Evolutionary conservation across 2,113 vertebrate genomes (phyloP).

Genomic region (Misgurnus anguillicaudatus): DNA sequence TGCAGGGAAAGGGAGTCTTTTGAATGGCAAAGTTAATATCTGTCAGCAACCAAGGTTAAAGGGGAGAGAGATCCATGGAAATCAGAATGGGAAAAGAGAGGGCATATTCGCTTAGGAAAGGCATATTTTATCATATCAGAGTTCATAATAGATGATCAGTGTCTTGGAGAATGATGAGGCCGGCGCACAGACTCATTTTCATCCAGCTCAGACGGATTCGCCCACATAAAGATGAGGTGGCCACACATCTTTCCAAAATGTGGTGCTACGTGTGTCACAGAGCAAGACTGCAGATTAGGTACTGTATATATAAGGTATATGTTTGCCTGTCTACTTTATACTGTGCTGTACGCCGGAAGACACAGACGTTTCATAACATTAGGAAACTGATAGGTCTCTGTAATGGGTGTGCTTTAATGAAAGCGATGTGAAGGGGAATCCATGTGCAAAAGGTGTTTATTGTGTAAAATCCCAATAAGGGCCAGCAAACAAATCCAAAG

Average conservation of each 20-base stretch:
- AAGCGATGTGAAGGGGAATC: too few relatives aligned
- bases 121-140: conserved; percentile 72
- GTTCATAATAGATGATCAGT: conserved; percentile 76
- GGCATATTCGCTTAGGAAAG: conserved; percentile 62
- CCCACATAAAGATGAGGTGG: conserved; percentile 65
- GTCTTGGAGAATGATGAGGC: conserved; percentile 79
- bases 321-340: too few relatives aligned
- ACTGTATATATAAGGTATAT: background rate
- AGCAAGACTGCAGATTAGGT: background rate
- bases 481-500: too few relatives aligned
- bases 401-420: background rate
- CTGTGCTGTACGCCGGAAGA: background rate
- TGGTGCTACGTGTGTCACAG: conserved; percentile 47
- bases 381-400: background rate
- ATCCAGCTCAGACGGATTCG: conserved; percentile 62
- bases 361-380: background rate
- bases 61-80: conserved; percentile 62
- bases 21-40: conserved; percentile 79
- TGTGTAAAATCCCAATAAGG: too few relatives aligned
- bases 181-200: conserved; percentile 66
- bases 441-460: too few relatives aligned
- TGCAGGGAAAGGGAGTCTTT: conserved; percentile 59
- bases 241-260: conserved; percentile 50
- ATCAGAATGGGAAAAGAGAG: conserved; percentile 72
- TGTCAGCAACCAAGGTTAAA: conserved; percentile 75